phyloP scores from a whole-genome alignment of 2,888 invertebrate genomes.

The Laspeyria flexula region DNA sequence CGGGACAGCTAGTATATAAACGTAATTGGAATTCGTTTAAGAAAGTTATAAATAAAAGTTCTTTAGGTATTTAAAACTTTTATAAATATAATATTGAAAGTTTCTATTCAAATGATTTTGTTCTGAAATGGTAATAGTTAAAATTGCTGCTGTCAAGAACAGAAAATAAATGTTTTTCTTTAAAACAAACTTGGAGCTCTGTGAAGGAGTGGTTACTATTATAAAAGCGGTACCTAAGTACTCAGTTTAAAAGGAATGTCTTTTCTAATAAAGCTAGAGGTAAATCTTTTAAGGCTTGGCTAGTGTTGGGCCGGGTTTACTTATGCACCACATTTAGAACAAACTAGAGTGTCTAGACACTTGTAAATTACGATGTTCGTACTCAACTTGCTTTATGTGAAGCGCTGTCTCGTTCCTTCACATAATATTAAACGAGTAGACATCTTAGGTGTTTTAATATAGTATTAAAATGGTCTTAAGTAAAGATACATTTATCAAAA shows the following conservation, averaged over 20 bases:
- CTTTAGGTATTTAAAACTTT: no score
- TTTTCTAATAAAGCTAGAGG: constrained; percentile 54
- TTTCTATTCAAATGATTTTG: constrained; percentile 3
- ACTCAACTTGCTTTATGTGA: constrained; percentile 34
- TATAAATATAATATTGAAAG: background rate
- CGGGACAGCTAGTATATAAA: no score
- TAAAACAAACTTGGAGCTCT: constrained; percentile 19
- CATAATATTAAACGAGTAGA: constrained; percentile 17
- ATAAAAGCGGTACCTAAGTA: constrained; percentile 33
- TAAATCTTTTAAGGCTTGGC: constrained; percentile 46
- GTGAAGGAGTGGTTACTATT: constrained; percentile 32
- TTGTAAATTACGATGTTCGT: constrained; percentile 34
- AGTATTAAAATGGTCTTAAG: background rate
- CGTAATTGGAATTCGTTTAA: no score
- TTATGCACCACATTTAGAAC: constrained; percentile 31
- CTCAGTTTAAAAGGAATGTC: constrained; percentile 46
- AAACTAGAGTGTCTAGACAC: constrained; percentile 24
- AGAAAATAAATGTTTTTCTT: constrained; percentile 7
- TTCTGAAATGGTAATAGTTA: constrained; percentile 12
- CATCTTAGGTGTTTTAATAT: constrained; percentile 6
- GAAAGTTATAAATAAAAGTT: no score
- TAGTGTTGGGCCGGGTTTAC: constrained; percentile 21
- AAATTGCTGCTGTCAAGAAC: constrained; percentile 19
- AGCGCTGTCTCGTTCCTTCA: constrained; percentile 17
- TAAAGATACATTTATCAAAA: background rate